Evolutionary conservation across 2,888 invertebrate species (phyloP).

Genomic region (Catocala sponsa): DNA sequence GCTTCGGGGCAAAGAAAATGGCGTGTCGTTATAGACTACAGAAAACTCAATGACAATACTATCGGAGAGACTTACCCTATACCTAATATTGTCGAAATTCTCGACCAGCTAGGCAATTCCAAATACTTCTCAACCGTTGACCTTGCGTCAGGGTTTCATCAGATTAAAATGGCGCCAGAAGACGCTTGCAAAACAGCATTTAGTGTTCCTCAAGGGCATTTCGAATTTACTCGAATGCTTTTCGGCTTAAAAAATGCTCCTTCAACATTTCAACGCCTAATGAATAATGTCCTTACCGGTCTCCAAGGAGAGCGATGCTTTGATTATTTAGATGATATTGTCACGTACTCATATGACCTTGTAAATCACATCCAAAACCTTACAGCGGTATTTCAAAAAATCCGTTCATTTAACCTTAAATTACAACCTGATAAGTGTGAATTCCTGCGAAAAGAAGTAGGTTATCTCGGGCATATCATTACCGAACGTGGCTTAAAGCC

Average conservation of each 20-base stretch:
- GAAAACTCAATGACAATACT: too few species aligned
- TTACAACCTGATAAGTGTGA: too few species aligned
- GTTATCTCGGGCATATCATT: too few species aligned
- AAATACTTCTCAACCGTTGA: slow-evolving; percentile 12
- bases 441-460: too few species aligned
- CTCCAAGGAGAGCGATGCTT: slow-evolving; percentile 5
- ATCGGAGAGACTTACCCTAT: slow-evolving; percentile 1
- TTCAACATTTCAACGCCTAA: not conserved
- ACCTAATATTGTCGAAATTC: slow-evolving; percentile 9
- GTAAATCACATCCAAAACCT: slow-evolving; percentile 10
- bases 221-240: too few species aligned
- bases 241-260: not conserved
- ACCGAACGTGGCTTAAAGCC: too few species aligned
- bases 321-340: slow-evolving; percentile 12
- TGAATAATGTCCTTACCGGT: slow-evolving; percentile 1
- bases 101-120: slow-evolving; percentile 1
- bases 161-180: slow-evolving; percentile 4
- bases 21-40: too few species aligned
- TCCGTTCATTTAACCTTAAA: too few species aligned
- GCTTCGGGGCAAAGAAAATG: not conserved
- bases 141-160: slow-evolving; percentile 18
- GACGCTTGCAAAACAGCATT: not conserved
- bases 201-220: too few species aligned
- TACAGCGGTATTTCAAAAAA: too few species aligned
- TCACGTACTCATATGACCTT: slow-evolving; percentile 11